A percentile compares a stretch with the other conserved stretches of the same genome.
Evolutionary conservation across 2,113 vertebrate genomes (phyloP).

Genomic region (Rhynchomys soricoides): DNA sequence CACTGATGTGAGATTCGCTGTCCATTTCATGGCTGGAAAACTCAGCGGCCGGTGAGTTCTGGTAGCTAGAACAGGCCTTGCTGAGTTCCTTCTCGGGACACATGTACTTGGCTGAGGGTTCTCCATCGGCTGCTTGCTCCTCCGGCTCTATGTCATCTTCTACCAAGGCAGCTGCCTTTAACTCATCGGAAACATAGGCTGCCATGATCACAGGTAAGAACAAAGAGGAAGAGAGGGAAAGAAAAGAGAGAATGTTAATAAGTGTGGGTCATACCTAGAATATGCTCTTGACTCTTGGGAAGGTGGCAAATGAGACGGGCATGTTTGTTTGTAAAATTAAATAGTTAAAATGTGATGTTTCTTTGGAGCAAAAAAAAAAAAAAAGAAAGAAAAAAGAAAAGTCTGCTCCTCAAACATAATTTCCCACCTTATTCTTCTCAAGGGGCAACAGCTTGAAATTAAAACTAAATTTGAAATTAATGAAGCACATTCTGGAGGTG

Average conservation of each 20-base stretch:
- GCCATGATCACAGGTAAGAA: slow-evolving; percentile 32
- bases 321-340: slow-evolving; percentile 87
- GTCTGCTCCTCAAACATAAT: slow-evolving; percentile 97
- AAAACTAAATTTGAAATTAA: slow-evolving; percentile 99
- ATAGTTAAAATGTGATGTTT: slow-evolving; percentile 89
- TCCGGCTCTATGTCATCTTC: slow-evolving; percentile 94
- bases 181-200: slow-evolving; percentile 97
- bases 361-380: slow-evolving; percentile 86
- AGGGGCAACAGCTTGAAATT: slow-evolving; percentile 99
- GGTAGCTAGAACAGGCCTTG: slow-evolving; percentile 92
- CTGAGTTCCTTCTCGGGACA: slow-evolving; percentile 94
- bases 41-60: slow-evolving; percentile 95
- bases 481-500: slow-evolving; percentile 99
- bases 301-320: slow-evolving; percentile 66
- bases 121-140: slow-evolving; percentile 92
- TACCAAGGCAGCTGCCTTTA: slow-evolving; percentile 94
- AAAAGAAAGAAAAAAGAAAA: too few relatives aligned
- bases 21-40: slow-evolving; percentile 98
- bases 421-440: slow-evolving; percentile 99
- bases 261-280: slow-evolving; percentile 58
- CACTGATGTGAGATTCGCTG: slow-evolving; percentile 98
- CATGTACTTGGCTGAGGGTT: slow-evolving; percentile 92
- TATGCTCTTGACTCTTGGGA: slow-evolving; percentile 16
- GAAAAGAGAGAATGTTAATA: slow-evolving; percentile 37
- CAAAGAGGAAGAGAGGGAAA: not conserved